Evolutionary conservation across 2,113 vertebrate genomes (phyloP).

Genomic region (Toxostoma redivivum): DNA sequence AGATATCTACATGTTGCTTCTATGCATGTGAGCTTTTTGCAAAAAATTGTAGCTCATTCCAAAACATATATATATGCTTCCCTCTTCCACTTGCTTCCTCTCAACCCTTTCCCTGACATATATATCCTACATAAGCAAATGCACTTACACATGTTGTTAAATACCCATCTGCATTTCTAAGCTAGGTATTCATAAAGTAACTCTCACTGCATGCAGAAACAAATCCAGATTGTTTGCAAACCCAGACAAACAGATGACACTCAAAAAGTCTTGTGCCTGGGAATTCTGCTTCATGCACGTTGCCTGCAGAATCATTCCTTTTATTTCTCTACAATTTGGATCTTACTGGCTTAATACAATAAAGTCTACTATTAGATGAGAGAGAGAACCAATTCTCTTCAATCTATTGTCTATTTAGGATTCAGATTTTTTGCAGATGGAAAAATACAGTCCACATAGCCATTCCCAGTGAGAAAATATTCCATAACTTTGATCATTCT

Average conservation of each 20-base stretch:
- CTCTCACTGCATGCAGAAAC: background rate
- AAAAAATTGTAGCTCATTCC: background rate
- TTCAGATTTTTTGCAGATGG: background rate
- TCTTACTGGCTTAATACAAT: background rate
- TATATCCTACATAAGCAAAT: background rate
- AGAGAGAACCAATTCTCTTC: background rate
- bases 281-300: background rate
- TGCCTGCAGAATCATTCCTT: background rate
- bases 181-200: background rate
- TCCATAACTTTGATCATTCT: background rate
- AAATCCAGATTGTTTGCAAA: background rate
- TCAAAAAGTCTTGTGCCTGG: background rate
- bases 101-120: background rate
- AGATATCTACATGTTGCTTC: background rate
- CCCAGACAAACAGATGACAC: background rate
- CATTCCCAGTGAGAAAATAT: background rate
- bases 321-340: background rate
- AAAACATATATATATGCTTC: background rate
- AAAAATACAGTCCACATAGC: background rate
- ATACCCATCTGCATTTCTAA: background rate
- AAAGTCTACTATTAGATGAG: background rate
- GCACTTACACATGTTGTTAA: background rate
- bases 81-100: background rate
- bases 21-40: background rate
- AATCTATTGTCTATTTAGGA: background rate